Evolutionary conservation across 2,888 invertebrate genomes (phyloP), one percentile per base, ranked within the genome.

Genomic region (Cosmorhoe ocellata): DNA sequence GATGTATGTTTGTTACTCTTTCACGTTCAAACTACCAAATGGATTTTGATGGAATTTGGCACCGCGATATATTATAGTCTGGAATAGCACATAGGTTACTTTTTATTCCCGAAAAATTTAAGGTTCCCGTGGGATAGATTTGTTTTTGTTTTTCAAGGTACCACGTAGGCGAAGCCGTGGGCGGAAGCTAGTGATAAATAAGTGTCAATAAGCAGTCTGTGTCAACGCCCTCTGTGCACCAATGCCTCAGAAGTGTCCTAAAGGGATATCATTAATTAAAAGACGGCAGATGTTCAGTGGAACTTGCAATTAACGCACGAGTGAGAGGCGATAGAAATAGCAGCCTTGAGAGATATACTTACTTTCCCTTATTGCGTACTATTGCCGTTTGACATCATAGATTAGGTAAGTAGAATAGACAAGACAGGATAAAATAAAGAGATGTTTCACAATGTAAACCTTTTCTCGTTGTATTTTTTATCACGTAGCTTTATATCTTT

Each of bases 191-290:
- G 3, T 34, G n/a, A n/a, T n/a, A n/a, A n/a, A n/a, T n/a, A 41
- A 10, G n/a, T 34, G 31, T 18, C 33, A 14, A 34, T 34, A 30
- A 34, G 10, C 11, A 38, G 8, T 30, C 18, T 34, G 10, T 11
- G n/a, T 28, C 13, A 18, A 28, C 37, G 13, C 34, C n/a, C n/a
- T 14, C 13, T 30, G 12, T 22, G 30, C 12, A 12, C 34, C 5
- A 10, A 6, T 2, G 39, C 8, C 31, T 18, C 38, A 28, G 12
- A 28, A 22, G 43, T 43, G 33, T 51, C 28, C 36, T 36, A 66
- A 71, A 67, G 68, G 67, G 64, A 72, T 73, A 66, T 72, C 76
- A 84, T 85, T 85, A 84, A 85, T 84, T 84, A 84, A 78, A 75
- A 69, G 74, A 76, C 74, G 78, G 76, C 85, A 83, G 84, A 79